A percentile compares a stretch with the other conserved stretches of the same genome.
phyloP scores from a whole-genome alignment of 2,888 invertebrate genomes.

The Alsophila aescularia region DNA sequence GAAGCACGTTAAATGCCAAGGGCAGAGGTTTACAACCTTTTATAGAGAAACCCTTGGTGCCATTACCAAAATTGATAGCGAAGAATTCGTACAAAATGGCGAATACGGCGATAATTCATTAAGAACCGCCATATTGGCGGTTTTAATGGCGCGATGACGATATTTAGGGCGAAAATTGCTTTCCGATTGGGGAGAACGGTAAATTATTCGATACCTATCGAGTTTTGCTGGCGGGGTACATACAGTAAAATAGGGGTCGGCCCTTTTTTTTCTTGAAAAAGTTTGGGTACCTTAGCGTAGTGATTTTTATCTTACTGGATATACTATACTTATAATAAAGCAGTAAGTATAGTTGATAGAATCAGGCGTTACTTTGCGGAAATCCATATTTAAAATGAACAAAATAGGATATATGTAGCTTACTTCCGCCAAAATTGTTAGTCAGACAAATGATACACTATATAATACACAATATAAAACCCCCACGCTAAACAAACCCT shows the following conservation, averaged over 20 bases:
- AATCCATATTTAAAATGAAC: too few species aligned
- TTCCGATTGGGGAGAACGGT: slow-evolving; percentile 31
- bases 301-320: too few species aligned
- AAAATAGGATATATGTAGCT: too few species aligned
- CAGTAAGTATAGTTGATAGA: too few species aligned
- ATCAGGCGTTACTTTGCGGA: too few species aligned
- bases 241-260: neutral
- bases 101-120: slow-evolving; percentile 37
- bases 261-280: neutral
- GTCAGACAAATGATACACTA: too few species aligned
- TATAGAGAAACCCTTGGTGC: slow-evolving; percentile 18
- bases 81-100: slow-evolving; percentile 33
- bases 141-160: slow-evolving; percentile 45
- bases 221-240: neutral
- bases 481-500: too few species aligned
- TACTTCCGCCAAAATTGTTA: too few species aligned
- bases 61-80: slow-evolving; percentile 30
- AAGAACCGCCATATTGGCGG: slow-evolving; percentile 33
- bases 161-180: slow-evolving; percentile 48
- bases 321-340: too few species aligned
- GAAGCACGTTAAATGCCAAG: slow-evolving; percentile 31
- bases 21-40: slow-evolving; percentile 32
- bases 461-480: too few species aligned
- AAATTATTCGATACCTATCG: slow-evolving; percentile 11
- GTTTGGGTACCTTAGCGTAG: neutral